Evolutionary conservation across 1,140 invertebrate species (phyloP), one percentile per base, ranked within the genome.

Genomic region (Camponotus pennsylvanicus): DNA sequence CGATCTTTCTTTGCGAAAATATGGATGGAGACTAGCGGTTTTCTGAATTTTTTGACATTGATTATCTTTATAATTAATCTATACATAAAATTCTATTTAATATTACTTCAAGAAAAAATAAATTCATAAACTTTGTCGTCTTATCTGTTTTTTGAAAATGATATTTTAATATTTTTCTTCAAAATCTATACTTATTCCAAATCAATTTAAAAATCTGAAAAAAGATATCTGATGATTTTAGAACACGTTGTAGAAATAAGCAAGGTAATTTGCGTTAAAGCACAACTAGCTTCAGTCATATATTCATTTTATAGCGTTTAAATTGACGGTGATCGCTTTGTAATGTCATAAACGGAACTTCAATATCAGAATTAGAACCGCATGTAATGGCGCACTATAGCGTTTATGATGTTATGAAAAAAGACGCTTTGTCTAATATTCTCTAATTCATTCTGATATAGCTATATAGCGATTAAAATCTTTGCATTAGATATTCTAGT

Each of bases 231-330:
- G 4, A 27, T 15, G 15, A 15, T 37, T 64, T 18, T 37, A 8
- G 5, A 15, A 3, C 7, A 57, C 13, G 55, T 21, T 21, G 3
- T 59, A 59, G 18, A 2, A 34, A 49, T 3, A 13, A 21, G 18
- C 2, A 52, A 13, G 18, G 7, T 8, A 34, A 11, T 89, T 86
- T 64, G 83, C 4, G 11, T 5, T 18, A 15, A 15, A 8, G 7
- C 42, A 49, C 27, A 52, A 59, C 59, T 45, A 11, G 21, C 18
- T 13, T 37, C n/a, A 57, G n/a, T 66, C 3, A 27, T 27, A 27
- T 27, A 27, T 27, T 27, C 1, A 85, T 57, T 89, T 89, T 76
- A 70, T 52, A 13, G 21, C 57, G 32, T 52, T 84, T 75, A 79
- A 57, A 75, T 73, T 21, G 70, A 42, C n/a, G 42, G 55, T 76